phyloP scores from a whole-genome alignment of 2,797 vertebrate species.

The Poecilia velifera region DNA sequence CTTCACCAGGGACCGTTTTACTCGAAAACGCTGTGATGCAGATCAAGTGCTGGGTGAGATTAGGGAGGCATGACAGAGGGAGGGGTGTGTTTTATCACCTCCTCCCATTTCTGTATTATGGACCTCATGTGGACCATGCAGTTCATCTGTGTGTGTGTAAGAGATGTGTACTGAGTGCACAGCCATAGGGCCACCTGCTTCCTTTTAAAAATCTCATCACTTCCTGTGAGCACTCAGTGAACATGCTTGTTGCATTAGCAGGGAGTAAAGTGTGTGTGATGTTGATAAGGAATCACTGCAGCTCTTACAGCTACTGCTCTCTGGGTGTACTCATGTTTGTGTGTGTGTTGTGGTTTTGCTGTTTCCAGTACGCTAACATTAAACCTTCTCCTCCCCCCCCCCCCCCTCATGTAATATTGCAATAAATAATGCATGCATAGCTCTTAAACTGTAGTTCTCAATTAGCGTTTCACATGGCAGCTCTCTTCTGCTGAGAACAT shows the following conservation, averaged over 20 bases:
- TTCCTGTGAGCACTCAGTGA: conserved; percentile 60
- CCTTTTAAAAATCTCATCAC: conserved; percentile 74
- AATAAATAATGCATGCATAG: conserved; percentile 62
- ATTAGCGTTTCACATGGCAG: conserved; percentile 3
- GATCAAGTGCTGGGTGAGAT: conserved; percentile 24
- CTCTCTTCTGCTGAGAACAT: conserved; percentile 21
- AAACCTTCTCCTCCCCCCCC: background rate
- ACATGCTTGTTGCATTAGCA: conserved; percentile 54
- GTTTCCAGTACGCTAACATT: conserved; percentile 54
- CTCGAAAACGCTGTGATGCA: conserved; percentile 26
- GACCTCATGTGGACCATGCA: conserved; percentile 30
- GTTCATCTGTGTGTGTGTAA: conserved; percentile 1
- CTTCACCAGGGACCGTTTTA: conserved; percentile 27
- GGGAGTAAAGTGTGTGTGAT: conserved; percentile 10
- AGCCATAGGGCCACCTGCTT: conserved; percentile 55
- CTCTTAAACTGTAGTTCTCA: conserved; percentile 30
- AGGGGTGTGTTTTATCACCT: conserved; percentile 49
- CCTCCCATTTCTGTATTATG: conserved; percentile 28
- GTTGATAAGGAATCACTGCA: conserved; percentile 24
- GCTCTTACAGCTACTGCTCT: conserved; percentile 6
- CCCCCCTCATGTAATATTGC: conserved; percentile 22
- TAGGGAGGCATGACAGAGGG: conserved; percentile 20
- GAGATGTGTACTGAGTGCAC: conserved; percentile 45
- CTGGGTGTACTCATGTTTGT: conserved; percentile 7
- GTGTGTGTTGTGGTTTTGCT: conserved; percentile 17